Evolutionary conservation across 2,113 vertebrate genomes (phyloP).

Genomic region (Platichthys stellatus): DNA sequence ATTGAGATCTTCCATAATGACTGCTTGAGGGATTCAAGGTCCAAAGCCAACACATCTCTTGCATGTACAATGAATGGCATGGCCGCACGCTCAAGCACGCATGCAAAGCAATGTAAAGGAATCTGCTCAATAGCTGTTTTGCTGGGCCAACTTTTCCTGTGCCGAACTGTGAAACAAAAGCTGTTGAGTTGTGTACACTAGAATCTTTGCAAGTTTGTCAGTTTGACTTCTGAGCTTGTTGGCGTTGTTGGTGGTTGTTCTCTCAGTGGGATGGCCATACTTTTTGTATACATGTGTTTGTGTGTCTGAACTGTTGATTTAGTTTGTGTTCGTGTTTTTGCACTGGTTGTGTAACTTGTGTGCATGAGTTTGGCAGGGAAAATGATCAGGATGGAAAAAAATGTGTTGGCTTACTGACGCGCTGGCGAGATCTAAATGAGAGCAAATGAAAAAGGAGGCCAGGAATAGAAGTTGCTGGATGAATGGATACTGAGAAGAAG

Average conservation of each 20-base stretch:
- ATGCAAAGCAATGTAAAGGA: conserved; percentile 18
- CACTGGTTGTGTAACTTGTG: conserved; percentile 14
- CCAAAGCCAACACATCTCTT: background rate
- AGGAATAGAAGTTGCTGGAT: conserved; percentile 45
- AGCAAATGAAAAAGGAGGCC: conserved; percentile 60
- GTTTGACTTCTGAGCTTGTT: conserved; percentile 37
- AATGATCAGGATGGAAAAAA: conserved; percentile 42
- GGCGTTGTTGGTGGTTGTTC: conserved; percentile 17
- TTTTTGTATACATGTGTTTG: conserved; percentile 44
- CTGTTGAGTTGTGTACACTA: conserved; percentile 8
- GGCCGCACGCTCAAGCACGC: background rate
- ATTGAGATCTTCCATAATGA: conserved; percentile 4
- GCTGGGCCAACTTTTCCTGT: conserved; percentile 29
- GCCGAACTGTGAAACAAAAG: conserved; percentile 50
- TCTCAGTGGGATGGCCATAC: conserved; percentile 31
- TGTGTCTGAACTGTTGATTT: conserved; percentile 29
- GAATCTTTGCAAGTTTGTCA: conserved; percentile 29
- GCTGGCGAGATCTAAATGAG: conserved; percentile 59
- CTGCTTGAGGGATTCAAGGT: conserved; percentile 18
- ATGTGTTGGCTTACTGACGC: conserved; percentile 56
- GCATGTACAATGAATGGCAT: conserved; percentile 14
- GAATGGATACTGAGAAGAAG: conserved; percentile 47
- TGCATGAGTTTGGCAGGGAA: conserved; percentile 38
- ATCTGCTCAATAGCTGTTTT: conserved; percentile 26
- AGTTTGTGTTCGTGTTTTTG: conserved; percentile 28